Evolutionary conservation across 2,113 vertebrate species (phyloP).

Genomic region (Scopus umbretta): DNA sequence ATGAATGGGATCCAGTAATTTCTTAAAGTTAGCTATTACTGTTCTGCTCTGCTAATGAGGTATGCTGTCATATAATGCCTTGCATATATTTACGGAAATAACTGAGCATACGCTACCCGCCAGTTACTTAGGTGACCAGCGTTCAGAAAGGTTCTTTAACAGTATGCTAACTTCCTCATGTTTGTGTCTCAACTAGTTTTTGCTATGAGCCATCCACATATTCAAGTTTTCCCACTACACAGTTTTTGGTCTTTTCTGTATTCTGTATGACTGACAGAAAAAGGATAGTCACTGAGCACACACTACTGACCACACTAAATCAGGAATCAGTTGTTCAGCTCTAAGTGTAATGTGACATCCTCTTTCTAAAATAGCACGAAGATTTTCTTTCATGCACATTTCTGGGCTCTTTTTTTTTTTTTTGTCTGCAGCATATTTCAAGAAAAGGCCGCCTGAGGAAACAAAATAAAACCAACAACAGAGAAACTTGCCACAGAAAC

Average conservation of each 20-base stretch:
- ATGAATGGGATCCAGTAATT: not conserved
- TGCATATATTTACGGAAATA: not conserved
- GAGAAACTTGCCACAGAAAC: not conserved
- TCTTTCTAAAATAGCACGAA: slow-evolving; percentile 1
- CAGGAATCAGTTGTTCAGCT: not conserved
- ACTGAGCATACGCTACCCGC: not conserved
- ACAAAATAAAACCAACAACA: not conserved
- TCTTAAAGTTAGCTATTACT: not conserved
- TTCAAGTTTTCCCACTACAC: not conserved
- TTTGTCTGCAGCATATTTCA: not conserved
- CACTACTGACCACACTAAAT: not conserved
- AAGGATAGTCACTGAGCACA: not conserved
- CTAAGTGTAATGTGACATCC: not conserved
- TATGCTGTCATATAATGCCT: not conserved
- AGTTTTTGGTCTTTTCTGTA: not conserved
- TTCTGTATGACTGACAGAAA: not conserved
- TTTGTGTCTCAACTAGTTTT: not conserved
- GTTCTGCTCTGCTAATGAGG: not conserved
- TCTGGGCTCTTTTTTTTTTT: not conserved
- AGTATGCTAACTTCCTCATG: not conserved
- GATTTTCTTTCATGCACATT: not conserved
- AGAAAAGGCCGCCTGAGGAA: not conserved
- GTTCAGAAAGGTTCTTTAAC: not conserved
- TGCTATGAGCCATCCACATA: not conserved
- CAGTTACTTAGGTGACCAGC: not conserved